phyloP scores from a whole-genome alignment of 2,888 invertebrate species.

The Marronus borbonicus region DNA sequence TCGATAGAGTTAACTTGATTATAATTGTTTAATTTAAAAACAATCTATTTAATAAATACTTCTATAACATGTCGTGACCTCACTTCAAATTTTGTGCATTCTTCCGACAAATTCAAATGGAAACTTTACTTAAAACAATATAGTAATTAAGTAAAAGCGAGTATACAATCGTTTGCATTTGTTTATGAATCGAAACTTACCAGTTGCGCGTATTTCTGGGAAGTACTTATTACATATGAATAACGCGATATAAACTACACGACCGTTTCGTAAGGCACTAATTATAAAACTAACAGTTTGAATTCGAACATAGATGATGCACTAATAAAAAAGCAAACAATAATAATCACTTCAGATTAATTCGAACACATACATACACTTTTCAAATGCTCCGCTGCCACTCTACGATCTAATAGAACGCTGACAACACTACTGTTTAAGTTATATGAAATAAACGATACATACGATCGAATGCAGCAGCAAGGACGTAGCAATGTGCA shows the following conservation, averaged over 20 bases:
- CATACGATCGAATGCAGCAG: conserved; percentile 38
- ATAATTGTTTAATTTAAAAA: no score
- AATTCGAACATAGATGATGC: conserved; percentile 9
- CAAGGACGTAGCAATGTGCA: conserved; percentile 46
- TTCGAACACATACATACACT: conserved; percentile 9
- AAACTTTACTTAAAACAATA: no score
- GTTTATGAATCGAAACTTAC: conserved; percentile 16
- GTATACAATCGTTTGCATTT: neutral
- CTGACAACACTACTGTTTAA: conserved; percentile 22
- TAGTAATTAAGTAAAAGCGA: no score
- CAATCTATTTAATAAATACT: no score
- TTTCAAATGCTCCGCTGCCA: conserved; percentile 16
- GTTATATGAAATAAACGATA: conserved; percentile 28
- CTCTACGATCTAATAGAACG: conserved; percentile 9
- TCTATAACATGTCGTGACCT: no score
- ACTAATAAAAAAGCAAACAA: conserved; percentile 11
- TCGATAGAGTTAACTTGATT: no score
- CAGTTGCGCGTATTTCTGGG: neutral
- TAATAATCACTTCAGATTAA: conserved; percentile 23
- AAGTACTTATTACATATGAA: neutral
- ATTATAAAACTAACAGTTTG: no score
- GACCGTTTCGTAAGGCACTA: no score
- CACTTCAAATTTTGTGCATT: no score
- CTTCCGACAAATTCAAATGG: no score
- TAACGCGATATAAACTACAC: no score